Conservation (phyloP, 1,140 invertebrate species). For the Melitaea cinxia region DNA sequence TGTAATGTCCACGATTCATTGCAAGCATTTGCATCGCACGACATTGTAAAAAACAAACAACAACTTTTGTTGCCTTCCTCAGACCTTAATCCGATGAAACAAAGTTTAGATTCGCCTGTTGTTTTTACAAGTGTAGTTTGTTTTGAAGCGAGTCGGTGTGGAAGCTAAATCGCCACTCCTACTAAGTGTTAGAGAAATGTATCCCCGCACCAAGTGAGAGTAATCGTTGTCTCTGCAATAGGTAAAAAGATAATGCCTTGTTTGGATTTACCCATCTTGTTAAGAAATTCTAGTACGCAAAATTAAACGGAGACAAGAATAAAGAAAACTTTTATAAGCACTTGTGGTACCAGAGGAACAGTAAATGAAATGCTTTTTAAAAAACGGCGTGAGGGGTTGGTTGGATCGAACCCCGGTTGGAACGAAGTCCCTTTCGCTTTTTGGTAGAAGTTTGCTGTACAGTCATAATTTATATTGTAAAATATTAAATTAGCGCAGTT, state of each 20-base stretch:
- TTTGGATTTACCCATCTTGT: conserved; percentile 15
- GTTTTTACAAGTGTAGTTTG: conserved; percentile 35
- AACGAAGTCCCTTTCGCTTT: too few species aligned
- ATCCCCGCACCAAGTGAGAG: conserved; percentile 75
- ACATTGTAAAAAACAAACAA: conserved; percentile 54
- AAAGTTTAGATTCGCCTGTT: conserved; percentile 56
- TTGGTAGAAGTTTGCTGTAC: too few species aligned
- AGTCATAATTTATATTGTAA: too few species aligned
- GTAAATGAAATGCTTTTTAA: too few species aligned
- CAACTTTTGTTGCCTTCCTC: conserved; percentile 17
- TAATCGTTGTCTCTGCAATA: conserved; percentile 55
- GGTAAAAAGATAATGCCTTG: conserved; percentile 29
- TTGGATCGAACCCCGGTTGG: too few species aligned
- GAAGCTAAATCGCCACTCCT: conserved; percentile 75
- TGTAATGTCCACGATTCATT: conserved; percentile 53
- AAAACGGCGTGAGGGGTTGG: too few species aligned
- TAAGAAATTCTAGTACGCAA: conserved; percentile 1
- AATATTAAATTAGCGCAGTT: too few species aligned
- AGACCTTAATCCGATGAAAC: conserved; percentile 24
- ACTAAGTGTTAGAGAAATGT: conserved; percentile 74
- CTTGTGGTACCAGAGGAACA: too few species aligned
- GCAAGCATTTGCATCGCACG: conserved; percentile 59
- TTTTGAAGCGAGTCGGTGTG: conserved; percentile 45
- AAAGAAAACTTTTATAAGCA: too few species aligned
- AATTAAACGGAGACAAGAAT: background rate